Evolutionary conservation across 1,140 invertebrate genomes (phyloP).

Genomic region (Hermatobates lingyangjiaoensis): DNA sequence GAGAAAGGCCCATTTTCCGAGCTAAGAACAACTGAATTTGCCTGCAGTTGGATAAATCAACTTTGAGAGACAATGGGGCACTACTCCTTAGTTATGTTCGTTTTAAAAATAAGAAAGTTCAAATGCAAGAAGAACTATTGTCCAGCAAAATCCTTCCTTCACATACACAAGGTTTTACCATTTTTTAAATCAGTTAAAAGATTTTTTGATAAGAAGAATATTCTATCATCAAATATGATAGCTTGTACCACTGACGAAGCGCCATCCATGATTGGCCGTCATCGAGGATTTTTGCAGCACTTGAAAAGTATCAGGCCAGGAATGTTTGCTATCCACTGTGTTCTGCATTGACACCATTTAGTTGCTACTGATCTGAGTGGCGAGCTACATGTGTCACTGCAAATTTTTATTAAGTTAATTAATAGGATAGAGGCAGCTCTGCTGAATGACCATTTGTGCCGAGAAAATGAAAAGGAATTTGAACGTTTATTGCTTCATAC

Average conservation of each 20-base stretch:
- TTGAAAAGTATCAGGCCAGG: background rate
- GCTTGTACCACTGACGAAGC: constrained; percentile 1
- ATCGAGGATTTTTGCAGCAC: background rate
- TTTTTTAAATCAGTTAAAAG: background rate
- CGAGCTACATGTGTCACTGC: constrained; percentile 2
- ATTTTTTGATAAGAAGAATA: background rate
- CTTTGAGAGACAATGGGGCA: background rate
- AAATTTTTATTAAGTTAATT: constrained; percentile 1
- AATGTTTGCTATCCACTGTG: constrained; percentile 1
- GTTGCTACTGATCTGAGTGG: constrained; percentile 1
- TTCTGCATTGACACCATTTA: constrained; percentile 4
- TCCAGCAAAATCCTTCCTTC: background rate
- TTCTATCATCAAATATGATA: constrained; percentile 1
- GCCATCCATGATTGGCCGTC: background rate
- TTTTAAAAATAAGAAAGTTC: background rate
- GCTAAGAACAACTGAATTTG: background rate
- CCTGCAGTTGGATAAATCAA: background rate
- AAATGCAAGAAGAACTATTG: constrained; percentile 1
- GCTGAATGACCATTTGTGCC: constrained; percentile 4
- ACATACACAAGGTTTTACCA: constrained; percentile 1
- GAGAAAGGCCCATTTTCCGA: background rate
- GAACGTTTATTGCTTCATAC: background rate
- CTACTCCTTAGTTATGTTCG: background rate
- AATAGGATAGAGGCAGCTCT: constrained; percentile 3
- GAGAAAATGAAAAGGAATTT: constrained; percentile 2